These are phyloP conservation scores for Rhea pennata DNA, from an alignment of 2,113 vertebrate species.

Conservation along the genomic window DNA sequence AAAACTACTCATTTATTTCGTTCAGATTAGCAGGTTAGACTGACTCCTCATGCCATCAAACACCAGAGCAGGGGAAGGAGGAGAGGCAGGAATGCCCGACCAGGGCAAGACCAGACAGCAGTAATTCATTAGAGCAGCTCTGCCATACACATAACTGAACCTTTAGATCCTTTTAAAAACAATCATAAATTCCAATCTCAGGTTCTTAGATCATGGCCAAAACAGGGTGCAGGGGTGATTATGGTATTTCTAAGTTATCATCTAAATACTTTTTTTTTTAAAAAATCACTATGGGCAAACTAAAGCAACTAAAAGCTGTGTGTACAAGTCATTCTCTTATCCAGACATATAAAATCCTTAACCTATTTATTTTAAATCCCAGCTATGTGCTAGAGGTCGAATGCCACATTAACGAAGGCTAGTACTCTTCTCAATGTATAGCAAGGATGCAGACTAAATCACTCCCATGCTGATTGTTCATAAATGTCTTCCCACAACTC, in stretches of 20 bases:
- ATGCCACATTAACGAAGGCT: neutral
- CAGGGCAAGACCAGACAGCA: neutral
- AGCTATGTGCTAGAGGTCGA: neutral
- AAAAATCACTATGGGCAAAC: neutral
- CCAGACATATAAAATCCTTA: neutral
- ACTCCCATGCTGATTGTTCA: neutral
- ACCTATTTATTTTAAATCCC: slow-evolving; percentile 5
- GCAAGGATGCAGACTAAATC: slow-evolving; percentile 4
- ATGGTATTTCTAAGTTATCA: neutral
- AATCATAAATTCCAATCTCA: neutral
- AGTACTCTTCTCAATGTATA: neutral
- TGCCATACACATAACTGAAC: neutral
- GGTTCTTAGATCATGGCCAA: neutral
- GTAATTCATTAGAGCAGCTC: neutral
- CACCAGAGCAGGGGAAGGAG: neutral
- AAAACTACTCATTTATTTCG: neutral
- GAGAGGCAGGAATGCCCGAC: neutral
- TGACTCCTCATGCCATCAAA: neutral
- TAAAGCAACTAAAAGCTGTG: slow-evolving; percentile 4
- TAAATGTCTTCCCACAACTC: slow-evolving; percentile 63
- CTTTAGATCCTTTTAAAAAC: neutral
- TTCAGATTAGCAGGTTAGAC: neutral
- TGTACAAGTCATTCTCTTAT: neutral
- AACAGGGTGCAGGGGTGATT: neutral
- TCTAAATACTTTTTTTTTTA: neutral